Base-by-base conservation (phyloP, 1,140 invertebrate genomes). In the Hypothenemus hampei region DNA sequence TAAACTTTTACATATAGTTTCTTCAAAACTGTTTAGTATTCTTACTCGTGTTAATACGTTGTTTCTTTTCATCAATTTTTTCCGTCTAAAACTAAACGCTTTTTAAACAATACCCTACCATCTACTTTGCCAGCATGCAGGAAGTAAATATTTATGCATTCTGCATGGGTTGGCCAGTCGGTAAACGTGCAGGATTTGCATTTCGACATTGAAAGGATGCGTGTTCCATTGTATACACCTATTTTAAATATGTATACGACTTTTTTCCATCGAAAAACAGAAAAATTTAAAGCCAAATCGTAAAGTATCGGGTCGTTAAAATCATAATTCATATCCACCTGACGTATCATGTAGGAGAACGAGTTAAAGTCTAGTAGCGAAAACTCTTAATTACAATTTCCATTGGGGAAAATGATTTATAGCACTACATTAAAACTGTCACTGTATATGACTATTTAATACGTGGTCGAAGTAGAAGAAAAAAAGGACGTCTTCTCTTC, bases 91-190 rank as follows among this genome's bases (percentile, higher is more conserved):
- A n/a, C n/a, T n/a, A n/a, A n/a, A n/a, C n/a, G n/a, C n/a, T n/a
- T n/a, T 23, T 43, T 23, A n/a, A 43, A 43, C 40, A 43, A 43
- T 43, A 21, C 40, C 20, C 10, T 11, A 21, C 11, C 7, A 15
- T 43, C 10, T 21, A 20, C 21, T 43, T 19, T 5, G 4, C 40
- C n/a, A n/a, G 20, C 4, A 43, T 43, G 40, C 40, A 43, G 40
- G 40, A 43, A 43, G 40, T 43, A 43, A 43, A 43, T 43, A 43
- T 43, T 43, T 43, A 43, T 43, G 40, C 40, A 43, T 21, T 43
- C 40, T 43, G 40, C 40, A 18, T 43, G 19, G 40, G 40, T 43
- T 15, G 20, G 40, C 18, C 18, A 18, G 36, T 13, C 23, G 40
- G 18, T 21, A 43, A 22, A 43, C 40, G 40, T 43, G 40, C 40